Evolutionary conservation across 2,888 invertebrate genomes (phyloP), one percentile per base, ranked within the genome.

Genomic region (Dolomedes plantarius): DNA sequence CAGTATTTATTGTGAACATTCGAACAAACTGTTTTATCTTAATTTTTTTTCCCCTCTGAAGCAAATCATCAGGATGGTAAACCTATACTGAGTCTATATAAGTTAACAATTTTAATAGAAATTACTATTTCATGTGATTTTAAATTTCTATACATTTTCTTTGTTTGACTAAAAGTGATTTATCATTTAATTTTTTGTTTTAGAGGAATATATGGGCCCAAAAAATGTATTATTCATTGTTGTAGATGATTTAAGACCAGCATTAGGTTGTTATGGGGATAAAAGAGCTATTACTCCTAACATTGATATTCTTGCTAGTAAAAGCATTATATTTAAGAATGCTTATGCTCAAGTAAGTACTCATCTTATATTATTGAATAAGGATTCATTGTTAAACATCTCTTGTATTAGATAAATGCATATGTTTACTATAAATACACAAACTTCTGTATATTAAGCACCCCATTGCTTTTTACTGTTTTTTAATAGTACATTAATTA

Each of bases 281-380:
- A 88, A 91, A 88, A 92, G 93, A 89, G 94, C 96, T 19, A 92
- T 93, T 88, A 95, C 96, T 29, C 95, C 96, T 16, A 94, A 96
- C 90, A 94, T 97, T 89, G 94, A 95, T 91, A 93, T 92, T 87
- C 92, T 97, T 87, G 94, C 95, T 69, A 91, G 91, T 89, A 93
- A 91, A 65, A 94, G 96, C 89, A 92, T 94, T 83, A 90, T 93
- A 69, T 97, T 97, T 90, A 93, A 93, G 88, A 94, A 94, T 89
- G 94, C 95, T n/a, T 97, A 94, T 92, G 95, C 95, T 31, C 97
- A 97, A 94, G 97, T 97, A 92, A 90, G 90, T 89, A 23, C 11
- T 56, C n/a, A n/a, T n/a, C n/a, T n/a, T n/a, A n/a, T n/a, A n/a
- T n/a, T n/a, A n/a, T n/a, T n/a, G n/a, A n/a, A n/a, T n/a, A n/a